Evolutionary conservation across 2,113 vertebrate species (phyloP).

Genomic region (Falco punctatus): DNA sequence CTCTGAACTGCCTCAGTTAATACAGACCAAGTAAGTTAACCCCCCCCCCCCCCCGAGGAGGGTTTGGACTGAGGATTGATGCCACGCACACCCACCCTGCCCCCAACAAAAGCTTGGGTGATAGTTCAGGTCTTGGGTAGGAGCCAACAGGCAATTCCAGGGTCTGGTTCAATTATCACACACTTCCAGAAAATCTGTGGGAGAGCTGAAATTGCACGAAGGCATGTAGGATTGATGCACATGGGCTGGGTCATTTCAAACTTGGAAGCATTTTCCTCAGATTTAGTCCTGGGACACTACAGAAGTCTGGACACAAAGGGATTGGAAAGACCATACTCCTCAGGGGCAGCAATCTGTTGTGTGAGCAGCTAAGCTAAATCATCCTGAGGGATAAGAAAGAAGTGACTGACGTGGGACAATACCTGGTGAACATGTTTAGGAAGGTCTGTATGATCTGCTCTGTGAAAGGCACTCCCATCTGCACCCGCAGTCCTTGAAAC

Average conservation of each 20-base stretch:
- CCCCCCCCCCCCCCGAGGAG: background rate
- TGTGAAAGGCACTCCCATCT: conserved; percentile 97
- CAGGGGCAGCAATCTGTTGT: background rate
- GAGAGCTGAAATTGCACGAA: background rate
- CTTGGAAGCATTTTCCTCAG: background rate
- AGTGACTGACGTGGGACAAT: background rate
- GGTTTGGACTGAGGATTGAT: background rate
- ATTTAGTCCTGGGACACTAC: background rate
- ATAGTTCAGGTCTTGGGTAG: background rate
- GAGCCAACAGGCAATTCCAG: background rate
- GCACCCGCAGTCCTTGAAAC: conserved; percentile 94
- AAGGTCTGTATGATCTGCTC: conserved; percentile 98
- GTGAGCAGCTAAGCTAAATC: background rate
- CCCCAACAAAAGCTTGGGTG: background rate
- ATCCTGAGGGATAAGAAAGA: background rate
- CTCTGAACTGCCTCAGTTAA: background rate
- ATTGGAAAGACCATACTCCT: background rate
- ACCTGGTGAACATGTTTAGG: conserved; percentile 99
- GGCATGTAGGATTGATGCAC: background rate
- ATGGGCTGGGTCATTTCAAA: background rate
- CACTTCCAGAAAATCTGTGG: background rate
- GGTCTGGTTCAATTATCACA: background rate
- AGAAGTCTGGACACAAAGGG: background rate
- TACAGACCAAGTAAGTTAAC: background rate
- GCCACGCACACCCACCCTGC: background rate